phyloP scores from a whole-genome alignment of 2,797 vertebrate genomes.

The Manis crassicaudata region DNA sequence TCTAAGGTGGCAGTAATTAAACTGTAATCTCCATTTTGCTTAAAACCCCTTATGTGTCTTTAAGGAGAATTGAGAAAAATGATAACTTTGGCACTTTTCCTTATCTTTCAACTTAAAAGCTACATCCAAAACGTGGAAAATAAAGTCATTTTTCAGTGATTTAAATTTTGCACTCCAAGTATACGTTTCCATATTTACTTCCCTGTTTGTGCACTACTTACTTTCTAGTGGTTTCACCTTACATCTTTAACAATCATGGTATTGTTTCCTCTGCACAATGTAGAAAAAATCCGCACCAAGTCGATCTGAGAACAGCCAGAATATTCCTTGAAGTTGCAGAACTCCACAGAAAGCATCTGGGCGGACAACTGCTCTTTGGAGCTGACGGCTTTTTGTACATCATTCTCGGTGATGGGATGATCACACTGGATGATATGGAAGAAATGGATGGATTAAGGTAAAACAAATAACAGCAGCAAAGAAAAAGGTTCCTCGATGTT shows the following conservation, averaged over 20 bases:
- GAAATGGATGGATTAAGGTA: conserved; percentile 99
- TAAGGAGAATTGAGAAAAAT: background rate
- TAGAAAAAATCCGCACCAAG: conserved; percentile 98
- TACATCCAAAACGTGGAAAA: background rate
- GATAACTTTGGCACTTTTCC: background rate
- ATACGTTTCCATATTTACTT: background rate
- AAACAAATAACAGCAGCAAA: background rate
- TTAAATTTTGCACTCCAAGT: background rate
- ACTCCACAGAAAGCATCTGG: conserved; percentile 96
- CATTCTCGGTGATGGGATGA: conserved; percentile 98
- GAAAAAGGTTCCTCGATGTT: background rate
- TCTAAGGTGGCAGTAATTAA: background rate
- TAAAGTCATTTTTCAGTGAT: background rate
- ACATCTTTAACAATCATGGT: background rate
- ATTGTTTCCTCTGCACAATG: background rate
- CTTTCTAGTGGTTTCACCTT: background rate
- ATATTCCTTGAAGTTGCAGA: conserved; percentile 98
- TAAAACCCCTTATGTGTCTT: background rate
- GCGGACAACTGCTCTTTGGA: conserved; percentile 96
- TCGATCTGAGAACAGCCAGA: conserved; percentile 93
- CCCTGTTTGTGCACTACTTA: background rate
- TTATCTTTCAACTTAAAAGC: background rate
- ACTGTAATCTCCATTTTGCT: background rate
- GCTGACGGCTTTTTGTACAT: conserved; percentile 96
- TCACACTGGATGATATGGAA: conserved; percentile 99